These are phyloP conservation scores for Enteromius trimaculatus DNA, from an alignment of 2,797 vertebrate species.

Conservation along the genomic window DNA sequence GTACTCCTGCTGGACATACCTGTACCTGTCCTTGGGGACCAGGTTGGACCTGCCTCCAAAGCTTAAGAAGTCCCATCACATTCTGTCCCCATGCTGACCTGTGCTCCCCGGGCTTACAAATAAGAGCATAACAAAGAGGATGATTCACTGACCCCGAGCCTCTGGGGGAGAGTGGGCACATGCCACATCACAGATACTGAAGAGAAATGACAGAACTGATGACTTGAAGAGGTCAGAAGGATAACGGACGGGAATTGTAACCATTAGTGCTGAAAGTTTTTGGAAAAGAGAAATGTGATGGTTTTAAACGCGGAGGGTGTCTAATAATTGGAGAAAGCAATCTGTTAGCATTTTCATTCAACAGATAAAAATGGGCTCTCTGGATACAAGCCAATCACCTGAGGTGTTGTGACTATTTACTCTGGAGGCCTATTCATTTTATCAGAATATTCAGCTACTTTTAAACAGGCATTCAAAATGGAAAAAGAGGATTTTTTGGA, in stretches of 20 bases:
- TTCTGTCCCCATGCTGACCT: slow-evolving; percentile 41
- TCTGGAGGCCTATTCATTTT: not conserved
- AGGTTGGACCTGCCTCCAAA: slow-evolving; percentile 16
- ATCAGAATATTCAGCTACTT: not conserved
- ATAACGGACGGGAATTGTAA: not conserved
- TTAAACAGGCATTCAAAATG: not conserved
- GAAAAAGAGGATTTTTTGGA: not conserved
- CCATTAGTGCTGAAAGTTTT: not conserved
- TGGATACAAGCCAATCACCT: not conserved
- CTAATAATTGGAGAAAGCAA: not conserved
- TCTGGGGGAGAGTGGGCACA: slow-evolving; percentile 14
- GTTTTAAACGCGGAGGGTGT: not conserved
- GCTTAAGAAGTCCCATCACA: slow-evolving; percentile 42
- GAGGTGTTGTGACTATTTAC: not conserved
- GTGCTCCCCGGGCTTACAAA: slow-evolving; percentile 41
- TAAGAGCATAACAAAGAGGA: slow-evolving; percentile 31
- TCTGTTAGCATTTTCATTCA: slow-evolving; percentile 3
- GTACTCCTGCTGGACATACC: not conserved
- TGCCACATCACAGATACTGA: not conserved
- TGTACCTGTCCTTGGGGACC: not conserved
- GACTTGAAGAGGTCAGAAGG: not conserved
- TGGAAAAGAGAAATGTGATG: not conserved
- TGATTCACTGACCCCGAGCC: slow-evolving; percentile 55
- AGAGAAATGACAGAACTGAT: not conserved
- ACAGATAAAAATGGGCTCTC: not conserved